A percentile compares a stretch with the other conserved stretches of the same genome.
Evolutionary conservation across 2,113 vertebrate genomes (phyloP).

Genomic region (Ptyas mucosa): DNA sequence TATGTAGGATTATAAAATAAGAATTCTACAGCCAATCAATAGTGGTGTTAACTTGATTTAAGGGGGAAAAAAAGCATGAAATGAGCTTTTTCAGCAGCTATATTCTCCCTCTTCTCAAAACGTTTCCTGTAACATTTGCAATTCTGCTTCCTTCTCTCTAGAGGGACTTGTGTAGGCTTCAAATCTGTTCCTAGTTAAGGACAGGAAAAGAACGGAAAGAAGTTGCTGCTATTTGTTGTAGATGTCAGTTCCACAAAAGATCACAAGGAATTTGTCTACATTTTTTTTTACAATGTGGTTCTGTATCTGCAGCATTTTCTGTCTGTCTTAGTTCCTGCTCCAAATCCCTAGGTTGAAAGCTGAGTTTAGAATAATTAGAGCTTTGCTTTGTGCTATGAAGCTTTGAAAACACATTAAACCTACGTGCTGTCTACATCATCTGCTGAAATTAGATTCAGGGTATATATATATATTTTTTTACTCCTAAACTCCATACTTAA

Average conservation of each 20-base stretch:
- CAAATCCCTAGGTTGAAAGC: slow-evolving; percentile 62
- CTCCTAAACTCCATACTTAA: slow-evolving; percentile 48
- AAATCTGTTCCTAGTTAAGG: slow-evolving; percentile 70
- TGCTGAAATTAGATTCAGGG: slow-evolving; percentile 25
- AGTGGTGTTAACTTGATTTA: background rate
- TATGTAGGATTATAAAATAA: background rate
- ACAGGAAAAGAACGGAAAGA: slow-evolving; percentile 70
- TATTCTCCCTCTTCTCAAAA: slow-evolving; percentile 23
- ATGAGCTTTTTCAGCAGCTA: slow-evolving; percentile 56
- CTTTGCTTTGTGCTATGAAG: slow-evolving; percentile 53
- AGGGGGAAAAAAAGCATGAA: fast-evolving
- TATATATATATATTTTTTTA: background rate
- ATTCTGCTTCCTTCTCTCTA: slow-evolving; percentile 52
- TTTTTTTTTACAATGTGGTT: slow-evolving; percentile 58
- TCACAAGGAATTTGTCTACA: slow-evolving; percentile 59
- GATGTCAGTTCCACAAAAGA: slow-evolving; percentile 70
- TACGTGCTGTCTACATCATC: slow-evolving; percentile 42
- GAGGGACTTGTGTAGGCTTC: slow-evolving; percentile 42
- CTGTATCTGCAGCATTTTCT: slow-evolving; percentile 66
- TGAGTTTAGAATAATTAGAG: slow-evolving; percentile 67
- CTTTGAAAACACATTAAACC: slow-evolving; percentile 50
- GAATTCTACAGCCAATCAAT: background rate
- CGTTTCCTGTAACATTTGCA: slow-evolving; percentile 27
- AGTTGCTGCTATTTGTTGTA: slow-evolving; percentile 62
- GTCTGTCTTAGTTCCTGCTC: slow-evolving; percentile 77